Evolutionary conservation across 2,797 vertebrate species (phyloP).

Genomic region (Poeciliopsis turneri): DNA sequence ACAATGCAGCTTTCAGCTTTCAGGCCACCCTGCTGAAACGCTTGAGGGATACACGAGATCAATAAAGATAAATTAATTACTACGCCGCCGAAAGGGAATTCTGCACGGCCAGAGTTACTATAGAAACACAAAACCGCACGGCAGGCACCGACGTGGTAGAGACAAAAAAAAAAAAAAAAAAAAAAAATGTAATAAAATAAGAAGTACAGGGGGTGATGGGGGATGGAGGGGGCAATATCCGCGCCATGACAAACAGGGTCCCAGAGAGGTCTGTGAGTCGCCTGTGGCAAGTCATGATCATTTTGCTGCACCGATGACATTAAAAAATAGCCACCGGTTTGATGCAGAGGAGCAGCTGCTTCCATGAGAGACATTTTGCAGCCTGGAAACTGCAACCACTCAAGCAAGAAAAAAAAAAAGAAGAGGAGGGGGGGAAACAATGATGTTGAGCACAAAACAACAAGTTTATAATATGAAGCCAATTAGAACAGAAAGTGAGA

Average conservation of each 20-base stretch:
- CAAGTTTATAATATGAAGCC: conserved; percentile 51
- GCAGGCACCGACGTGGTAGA: conserved; percentile 33
- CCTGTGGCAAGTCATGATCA: conserved; percentile 35
- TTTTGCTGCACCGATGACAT: conserved; percentile 49
- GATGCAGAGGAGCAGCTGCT: conserved; percentile 52
- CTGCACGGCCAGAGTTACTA: conserved; percentile 53
- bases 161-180: conserved; percentile 29
- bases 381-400: conserved; percentile 36
- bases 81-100: conserved; percentile 65
- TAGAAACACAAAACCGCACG: conserved; percentile 57
- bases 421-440: background rate
- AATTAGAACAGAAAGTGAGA: conserved; percentile 49
- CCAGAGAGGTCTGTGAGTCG: conserved; percentile 29
- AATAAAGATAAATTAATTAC: conserved; percentile 81
- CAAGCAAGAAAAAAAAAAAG: conserved; percentile 19
- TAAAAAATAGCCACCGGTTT: conserved; percentile 44
- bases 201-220: too few relatives aligned
- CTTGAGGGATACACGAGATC: conserved; percentile 76
- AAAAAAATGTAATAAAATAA: background rate
- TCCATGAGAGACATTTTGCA: conserved; percentile 32
- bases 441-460: conserved; percentile 36
- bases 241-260: conserved; percentile 28
- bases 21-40: conserved; percentile 66
- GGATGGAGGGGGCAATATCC: conserved; percentile 27
- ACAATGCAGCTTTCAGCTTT: conserved; percentile 67